phyloP scores from a whole-genome alignment of 2,113 vertebrate genomes.

The Heloderma charlesbogerti region DNA sequence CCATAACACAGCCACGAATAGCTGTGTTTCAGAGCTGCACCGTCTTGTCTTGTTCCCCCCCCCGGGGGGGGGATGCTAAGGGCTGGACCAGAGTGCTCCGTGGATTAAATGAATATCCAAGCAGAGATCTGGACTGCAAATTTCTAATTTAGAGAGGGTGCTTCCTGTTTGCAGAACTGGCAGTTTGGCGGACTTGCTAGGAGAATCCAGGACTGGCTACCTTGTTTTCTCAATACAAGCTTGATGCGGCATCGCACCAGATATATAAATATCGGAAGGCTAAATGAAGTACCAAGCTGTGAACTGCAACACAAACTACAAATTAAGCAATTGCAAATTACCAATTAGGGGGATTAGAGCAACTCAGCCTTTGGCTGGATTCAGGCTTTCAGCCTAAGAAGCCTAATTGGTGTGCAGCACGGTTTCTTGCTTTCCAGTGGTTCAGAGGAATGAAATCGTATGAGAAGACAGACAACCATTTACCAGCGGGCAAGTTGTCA shows the following conservation, averaged over 20 bases:
- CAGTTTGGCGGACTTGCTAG: neutral
- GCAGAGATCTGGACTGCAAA: neutral
- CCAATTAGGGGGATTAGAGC: neutral
- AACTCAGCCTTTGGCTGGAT: neutral
- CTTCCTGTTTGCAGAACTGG: neutral
- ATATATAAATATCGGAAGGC: neutral
- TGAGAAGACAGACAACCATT: neutral
- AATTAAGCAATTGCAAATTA: conserved; percentile 1
- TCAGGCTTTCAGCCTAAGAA: neutral
- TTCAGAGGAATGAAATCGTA: neutral
- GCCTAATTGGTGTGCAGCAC: neutral
- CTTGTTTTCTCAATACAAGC: neutral
- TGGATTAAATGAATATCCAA: neutral
- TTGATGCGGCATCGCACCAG: neutral
- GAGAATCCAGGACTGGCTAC: neutral
- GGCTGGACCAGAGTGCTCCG: neutral
- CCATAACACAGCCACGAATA: neutral
- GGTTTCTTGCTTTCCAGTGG: neutral
- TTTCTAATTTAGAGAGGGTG: neutral
- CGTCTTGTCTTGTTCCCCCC: neutral
- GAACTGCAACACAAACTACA: neutral
- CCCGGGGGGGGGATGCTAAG: neutral
- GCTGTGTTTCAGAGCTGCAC: neutral
- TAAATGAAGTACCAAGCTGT: neutral
- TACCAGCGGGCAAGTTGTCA: neutral